These are phyloP conservation scores for Colinus virginianus DNA, from an alignment of 2,113 vertebrate genomes.

Conservation along the genomic window DNA sequence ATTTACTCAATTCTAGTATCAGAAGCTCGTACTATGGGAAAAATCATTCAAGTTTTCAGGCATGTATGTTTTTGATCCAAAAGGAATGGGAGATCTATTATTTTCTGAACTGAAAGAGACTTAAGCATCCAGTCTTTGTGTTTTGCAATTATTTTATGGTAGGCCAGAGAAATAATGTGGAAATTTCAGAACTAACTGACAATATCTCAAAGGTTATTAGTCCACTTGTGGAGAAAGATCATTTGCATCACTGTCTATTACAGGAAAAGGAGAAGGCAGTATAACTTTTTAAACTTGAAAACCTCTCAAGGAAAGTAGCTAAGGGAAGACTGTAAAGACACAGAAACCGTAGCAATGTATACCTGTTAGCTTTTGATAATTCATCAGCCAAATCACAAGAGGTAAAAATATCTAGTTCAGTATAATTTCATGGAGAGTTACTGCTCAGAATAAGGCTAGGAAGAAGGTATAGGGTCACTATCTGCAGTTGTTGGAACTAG, in stretches of 20 bases:
- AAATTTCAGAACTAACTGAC: neutral
- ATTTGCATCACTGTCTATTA: rapidly evolving
- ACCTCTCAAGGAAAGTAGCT: neutral
- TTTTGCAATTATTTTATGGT: neutral
- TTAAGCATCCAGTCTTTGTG: neutral
- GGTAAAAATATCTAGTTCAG: neutral
- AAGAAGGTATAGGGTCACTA: neutral
- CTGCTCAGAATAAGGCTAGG: neutral
- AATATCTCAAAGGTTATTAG: neutral
- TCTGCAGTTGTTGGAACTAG: neutral
- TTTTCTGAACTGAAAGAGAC: neutral
- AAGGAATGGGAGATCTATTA: neutral
- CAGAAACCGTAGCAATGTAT: neutral
- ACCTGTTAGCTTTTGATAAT: neutral
- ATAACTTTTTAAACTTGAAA: neutral
- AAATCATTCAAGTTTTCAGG: neutral
- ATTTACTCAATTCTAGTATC: neutral
- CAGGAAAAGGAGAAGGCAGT: neutral
- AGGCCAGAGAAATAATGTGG: neutral
- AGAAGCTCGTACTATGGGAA: neutral
- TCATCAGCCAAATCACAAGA: neutral
- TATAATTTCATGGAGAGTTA: neutral
- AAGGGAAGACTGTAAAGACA: neutral
- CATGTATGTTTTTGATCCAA: neutral
- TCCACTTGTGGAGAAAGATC: neutral